A percentile compares a stretch with the other conserved stretches of the same genome.
phyloP scores from a whole-genome alignment of 2,113 vertebrate species.

The Syngnathus floridae region DNA sequence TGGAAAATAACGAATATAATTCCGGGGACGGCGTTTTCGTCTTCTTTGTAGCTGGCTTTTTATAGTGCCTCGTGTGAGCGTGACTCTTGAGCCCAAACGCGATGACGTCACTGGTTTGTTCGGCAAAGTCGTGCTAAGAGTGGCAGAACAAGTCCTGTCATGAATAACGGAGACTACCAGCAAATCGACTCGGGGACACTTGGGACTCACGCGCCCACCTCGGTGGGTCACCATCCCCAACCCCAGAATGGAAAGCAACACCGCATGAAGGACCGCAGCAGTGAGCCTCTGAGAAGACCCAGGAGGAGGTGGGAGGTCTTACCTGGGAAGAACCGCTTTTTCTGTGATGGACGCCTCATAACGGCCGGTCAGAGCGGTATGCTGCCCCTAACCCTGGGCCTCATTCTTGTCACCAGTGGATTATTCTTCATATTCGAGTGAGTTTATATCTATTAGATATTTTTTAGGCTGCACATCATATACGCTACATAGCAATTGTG shows the following conservation, averaged over 20 bases:
- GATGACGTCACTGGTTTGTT: slow-evolving; percentile 10
- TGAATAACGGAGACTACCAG: slow-evolving; percentile 81
- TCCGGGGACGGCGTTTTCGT: neutral
- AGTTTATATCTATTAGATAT: slow-evolving; percentile 52
- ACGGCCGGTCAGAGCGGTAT: slow-evolving; percentile 83
- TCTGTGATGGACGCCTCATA: slow-evolving; percentile 83
- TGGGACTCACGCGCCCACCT: slow-evolving; percentile 43
- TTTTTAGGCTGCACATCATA: neutral
- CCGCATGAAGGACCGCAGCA: neutral
- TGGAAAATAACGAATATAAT: neutral
- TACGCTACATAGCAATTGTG: neutral
- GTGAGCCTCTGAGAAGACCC: slow-evolving; percentile 35
- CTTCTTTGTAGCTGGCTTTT: slow-evolving; percentile 15
- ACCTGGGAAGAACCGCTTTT: slow-evolving; percentile 89
- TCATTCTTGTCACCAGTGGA: slow-evolving; percentile 80
- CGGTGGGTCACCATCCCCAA: slow-evolving; percentile 34
- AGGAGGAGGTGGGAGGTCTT: slow-evolving; percentile 85
- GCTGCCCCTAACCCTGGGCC: slow-evolving; percentile 83
- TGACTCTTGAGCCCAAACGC: neutral
- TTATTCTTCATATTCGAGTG: slow-evolving; percentile 93
- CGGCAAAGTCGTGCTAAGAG: slow-evolving; percentile 31
- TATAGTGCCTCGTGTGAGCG: neutral
- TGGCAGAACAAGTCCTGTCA: slow-evolving; percentile 33
- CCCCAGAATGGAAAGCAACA: slow-evolving; percentile 23
- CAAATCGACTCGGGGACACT: slow-evolving; percentile 75